phyloP scores from a whole-genome alignment of 92 coral and sea anemone genomes.

The Chrysogorgia sp. region DNA sequence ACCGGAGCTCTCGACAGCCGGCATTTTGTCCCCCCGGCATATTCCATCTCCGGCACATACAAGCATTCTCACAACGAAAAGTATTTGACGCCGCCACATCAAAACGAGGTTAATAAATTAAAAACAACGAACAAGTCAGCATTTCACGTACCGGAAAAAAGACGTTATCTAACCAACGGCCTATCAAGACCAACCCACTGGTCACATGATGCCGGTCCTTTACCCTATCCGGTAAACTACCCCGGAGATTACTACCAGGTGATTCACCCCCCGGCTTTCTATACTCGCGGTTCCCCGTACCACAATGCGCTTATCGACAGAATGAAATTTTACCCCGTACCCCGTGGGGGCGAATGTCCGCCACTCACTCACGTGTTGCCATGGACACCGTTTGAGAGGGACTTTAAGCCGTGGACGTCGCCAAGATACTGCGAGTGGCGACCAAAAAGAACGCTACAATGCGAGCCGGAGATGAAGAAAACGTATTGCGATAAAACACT shows the following conservation, averaged over 20 bases:
- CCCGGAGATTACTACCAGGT: constrained; percentile 37
- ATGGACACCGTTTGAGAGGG: constrained; percentile 45
- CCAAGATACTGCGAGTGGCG: constrained; percentile 7
- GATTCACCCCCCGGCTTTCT: constrained; percentile 29
- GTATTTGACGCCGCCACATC: neutral
- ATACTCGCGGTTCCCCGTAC: constrained; percentile 15
- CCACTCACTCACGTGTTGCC: constrained; percentile 36
- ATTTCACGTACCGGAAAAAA: constrained; percentile 84
- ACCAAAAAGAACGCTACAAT: constrained; percentile 5
- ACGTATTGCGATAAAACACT: neutral
- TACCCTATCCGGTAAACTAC: constrained; percentile 40
- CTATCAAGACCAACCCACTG: constrained; percentile 36
- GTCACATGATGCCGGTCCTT: constrained; percentile 31
- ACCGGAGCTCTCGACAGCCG: constrained; percentile 47
- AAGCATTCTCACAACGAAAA: neutral
- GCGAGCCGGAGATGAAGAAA: neutral
- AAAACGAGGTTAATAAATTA: constrained; percentile 58
- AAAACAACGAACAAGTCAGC: constrained; percentile 74
- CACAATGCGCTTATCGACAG: constrained; percentile 15
- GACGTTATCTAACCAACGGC: constrained; percentile 52
- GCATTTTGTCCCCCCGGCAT: constrained; percentile 51
- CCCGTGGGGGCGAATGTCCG: constrained; percentile 28
- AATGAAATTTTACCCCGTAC: constrained; percentile 17
- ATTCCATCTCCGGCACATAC: constrained; percentile 47
- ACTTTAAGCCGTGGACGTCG: constrained; percentile 39